Base-by-base conservation (phyloP, 2,888 invertebrate genomes). In the Syritta pipiens region DNA sequence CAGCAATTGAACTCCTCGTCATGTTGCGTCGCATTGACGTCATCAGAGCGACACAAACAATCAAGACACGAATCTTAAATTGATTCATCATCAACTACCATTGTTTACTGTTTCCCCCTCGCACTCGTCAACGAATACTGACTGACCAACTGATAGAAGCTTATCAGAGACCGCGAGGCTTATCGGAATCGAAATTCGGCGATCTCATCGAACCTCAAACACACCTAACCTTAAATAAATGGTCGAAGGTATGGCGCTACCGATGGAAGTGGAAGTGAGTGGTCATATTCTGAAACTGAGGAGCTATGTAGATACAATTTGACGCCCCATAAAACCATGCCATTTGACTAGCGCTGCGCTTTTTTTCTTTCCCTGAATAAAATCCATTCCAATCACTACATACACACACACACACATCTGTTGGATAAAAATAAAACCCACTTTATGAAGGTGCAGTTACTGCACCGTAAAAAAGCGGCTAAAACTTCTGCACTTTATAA, bases 401-500 rank as follows among this genome's bases (percentile, higher is more conserved):
- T n/a, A n/a, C n/a, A n/a, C n/a, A n/a, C n/a, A n/a, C n/a, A n/a
- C n/a, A n/a, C 28, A 28, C 28, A 30, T 5, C 30, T 30, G 30
- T 3, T 2, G 7, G 10, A 2, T 2, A 32, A n/a, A n/a, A 32
- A 4, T 3, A 10, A 7, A 10, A 4, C 30, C 35, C 35, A 37
- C 42, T 69, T 57, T 57, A 63, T 57, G 63, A 71, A 59, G 46
- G 74, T 74, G 68, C 42, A 55, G 55, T 53, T 75, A 75, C 55
- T 75, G 62, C 60, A 59, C 76, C 63, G 63, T 69, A 46, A 76
- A 76, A 76, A 51, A 46, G 37, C 1, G 67, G 67, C 60, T 62
- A 62, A 74, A 68, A 79, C 74, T 79, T 74, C 44, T 62, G 57
- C 62, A 68, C 62, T 74, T 59, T 57, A 74, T 74, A 79, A 79